Evolutionary conservation across 2,888 invertebrate genomes (phyloP).

Genomic region (Cremastinae sp.): DNA sequence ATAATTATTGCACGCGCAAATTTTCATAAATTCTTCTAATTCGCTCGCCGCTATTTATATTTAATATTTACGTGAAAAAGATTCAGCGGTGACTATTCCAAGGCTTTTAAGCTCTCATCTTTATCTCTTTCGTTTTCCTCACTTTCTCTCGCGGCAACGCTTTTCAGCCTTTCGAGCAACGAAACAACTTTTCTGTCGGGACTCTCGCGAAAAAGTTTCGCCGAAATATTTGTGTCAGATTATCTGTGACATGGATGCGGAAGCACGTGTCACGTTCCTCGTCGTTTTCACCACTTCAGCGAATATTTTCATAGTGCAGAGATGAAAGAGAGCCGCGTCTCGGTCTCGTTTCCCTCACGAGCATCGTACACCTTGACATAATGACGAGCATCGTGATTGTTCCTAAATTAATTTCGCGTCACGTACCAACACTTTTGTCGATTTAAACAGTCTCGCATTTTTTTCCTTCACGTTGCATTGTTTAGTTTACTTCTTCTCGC

Average conservation of each 20-base stretch:
- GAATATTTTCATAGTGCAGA: slow-evolving; percentile 40
- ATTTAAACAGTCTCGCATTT: slow-evolving; percentile 42
- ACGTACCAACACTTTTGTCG: slow-evolving; percentile 58
- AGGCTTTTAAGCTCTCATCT: too few relatives aligned
- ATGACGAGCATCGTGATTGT: slow-evolving; percentile 65
- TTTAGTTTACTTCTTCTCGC: not conserved
- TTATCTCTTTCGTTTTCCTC: too few relatives aligned
- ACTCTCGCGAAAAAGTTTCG: slow-evolving; percentile 20
- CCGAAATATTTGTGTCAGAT: slow-evolving; percentile 51
- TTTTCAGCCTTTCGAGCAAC: too few relatives aligned
- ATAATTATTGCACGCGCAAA: slow-evolving; percentile 9
- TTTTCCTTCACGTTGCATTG: slow-evolving; percentile 20
- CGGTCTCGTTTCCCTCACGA: slow-evolving; percentile 13
- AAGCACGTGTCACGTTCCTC: slow-evolving; percentile 60
- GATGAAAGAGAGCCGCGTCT: slow-evolving; percentile 48
- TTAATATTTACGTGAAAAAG: not conserved
- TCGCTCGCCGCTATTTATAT: not conserved
- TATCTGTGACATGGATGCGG: slow-evolving; percentile 59
- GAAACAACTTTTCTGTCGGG: slow-evolving; percentile 4
- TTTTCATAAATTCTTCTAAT: slow-evolving; percentile 10
- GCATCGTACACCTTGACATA: slow-evolving; percentile 58
- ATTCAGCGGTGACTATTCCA: too few relatives aligned
- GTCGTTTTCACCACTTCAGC: slow-evolving; percentile 46
- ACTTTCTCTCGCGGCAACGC: too few relatives aligned
- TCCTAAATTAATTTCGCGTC: slow-evolving; percentile 65